Conservation (phyloP, 1,140 invertebrate genomes). For the Schlechtendalia chinensis region DNA sequence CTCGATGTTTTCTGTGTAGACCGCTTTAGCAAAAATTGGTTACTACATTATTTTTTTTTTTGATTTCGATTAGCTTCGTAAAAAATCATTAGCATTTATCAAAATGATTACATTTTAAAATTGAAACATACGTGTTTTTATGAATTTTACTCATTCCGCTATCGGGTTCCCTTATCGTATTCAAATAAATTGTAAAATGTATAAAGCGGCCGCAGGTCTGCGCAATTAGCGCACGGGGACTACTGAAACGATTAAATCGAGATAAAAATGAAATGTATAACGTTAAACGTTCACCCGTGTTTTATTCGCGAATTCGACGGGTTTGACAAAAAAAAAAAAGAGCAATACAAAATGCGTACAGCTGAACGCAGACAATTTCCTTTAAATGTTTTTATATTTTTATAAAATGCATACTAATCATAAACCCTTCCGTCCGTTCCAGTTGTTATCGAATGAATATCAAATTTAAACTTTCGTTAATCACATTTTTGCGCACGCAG, state of each 20-base stretch:
- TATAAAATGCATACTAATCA: too few relatives aligned
- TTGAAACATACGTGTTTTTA: constrained; percentile 2
- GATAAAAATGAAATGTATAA: background rate
- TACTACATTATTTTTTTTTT: background rate
- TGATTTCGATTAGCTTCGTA: background rate
- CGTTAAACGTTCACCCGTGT: constrained; percentile 2
- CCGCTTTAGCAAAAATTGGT: too few relatives aligned
- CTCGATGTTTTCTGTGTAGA: too few relatives aligned
- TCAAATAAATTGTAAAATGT: background rate
- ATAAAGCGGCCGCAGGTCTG: too few relatives aligned
- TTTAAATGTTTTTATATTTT: constrained; percentile 24
- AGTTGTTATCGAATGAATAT: constrained; percentile 31
- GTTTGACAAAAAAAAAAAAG: background rate
- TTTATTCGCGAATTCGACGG: background rate
- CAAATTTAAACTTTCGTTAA: constrained; percentile 32
- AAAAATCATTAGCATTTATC: background rate
- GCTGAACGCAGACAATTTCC: background rate
- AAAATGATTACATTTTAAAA: background rate
- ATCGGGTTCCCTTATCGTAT: background rate
- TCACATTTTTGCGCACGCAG: background rate
- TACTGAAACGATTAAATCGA: background rate
- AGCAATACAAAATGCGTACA: background rate
- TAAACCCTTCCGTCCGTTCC: constrained; percentile 19
- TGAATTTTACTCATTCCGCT: background rate
- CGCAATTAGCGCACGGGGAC: background rate